A percentile compares a stretch with the other conserved stretches of the same genome.
These are phyloP conservation scores for Hozukius guyotensis DNA, from an alignment of 2,797 vertebrate species.

Conservation along the genomic window DNA sequence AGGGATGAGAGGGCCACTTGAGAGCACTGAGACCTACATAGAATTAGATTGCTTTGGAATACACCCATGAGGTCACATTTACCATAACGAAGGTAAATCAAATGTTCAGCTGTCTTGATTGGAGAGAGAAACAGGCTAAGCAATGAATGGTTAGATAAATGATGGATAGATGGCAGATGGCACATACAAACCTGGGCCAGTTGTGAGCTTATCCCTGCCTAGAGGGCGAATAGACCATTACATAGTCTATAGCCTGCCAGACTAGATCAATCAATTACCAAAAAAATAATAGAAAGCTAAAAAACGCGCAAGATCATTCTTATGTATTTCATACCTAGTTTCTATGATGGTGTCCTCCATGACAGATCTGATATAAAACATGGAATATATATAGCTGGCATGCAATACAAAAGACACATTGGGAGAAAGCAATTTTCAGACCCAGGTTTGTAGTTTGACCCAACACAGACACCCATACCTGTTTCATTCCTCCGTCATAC, in stretches of 20 bases:
- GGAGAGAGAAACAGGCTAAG: conserved; percentile 66
- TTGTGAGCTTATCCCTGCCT: conserved; percentile 64
- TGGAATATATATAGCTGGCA: conserved; percentile 11
- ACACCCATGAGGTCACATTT: conserved; percentile 69
- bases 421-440: conserved; percentile 32
- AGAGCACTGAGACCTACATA: conserved; percentile 64
- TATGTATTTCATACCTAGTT: conserved; percentile 30
- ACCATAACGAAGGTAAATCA: conserved; percentile 75
- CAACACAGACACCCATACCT: conserved; percentile 66
- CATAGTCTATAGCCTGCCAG: conserved; percentile 38
- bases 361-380: conserved; percentile 16
- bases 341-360: background rate
- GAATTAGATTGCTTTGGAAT: conserved; percentile 69
- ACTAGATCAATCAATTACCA: conserved; percentile 58
- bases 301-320: conserved; percentile 33
- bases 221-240: conserved; percentile 67
- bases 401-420: background rate
- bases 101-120: conserved; percentile 76
- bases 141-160: conserved; percentile 66
- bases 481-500: conserved; percentile 72
- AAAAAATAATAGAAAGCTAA: conserved; percentile 38
- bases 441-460: conserved; percentile 62
- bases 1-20: conserved; percentile 55
- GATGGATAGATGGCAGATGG: conserved; percentile 73
- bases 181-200: conserved; percentile 75